Evolutionary conservation across 1,140 invertebrate genomes (phyloP), one percentile per base, ranked within the genome.

Genomic region (Trypoxylus dichotomus): DNA sequence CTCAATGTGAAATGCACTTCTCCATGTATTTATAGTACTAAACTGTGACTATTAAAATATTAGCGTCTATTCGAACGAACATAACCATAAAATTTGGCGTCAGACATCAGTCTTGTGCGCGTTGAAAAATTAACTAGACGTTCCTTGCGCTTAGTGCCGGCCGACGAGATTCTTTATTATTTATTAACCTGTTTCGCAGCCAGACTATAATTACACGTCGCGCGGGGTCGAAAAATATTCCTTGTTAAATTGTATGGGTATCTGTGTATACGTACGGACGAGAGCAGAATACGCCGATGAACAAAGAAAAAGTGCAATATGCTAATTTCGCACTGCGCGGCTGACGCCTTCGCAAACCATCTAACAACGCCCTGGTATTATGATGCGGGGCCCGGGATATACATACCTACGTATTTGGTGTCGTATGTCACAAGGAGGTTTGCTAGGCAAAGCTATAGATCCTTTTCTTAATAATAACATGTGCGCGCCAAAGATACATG

Each of bases 361-460:
- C 71, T 73, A 37, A 37, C 71, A 73, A 73, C 71, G 71, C 32
- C 32, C 71, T 42, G 25, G 27, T 25, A 19, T 63, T 73, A 73
- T 73, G 27, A 73, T 32, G 71, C 29, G 11, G 29, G 71, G 15
- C n/a, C 37, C 11, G 71, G 7, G 71, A 63, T 47, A 47, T 47
- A 47, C n/a, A 47, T 42, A 73, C 71, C 71, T 73, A 73, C 71
- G 25, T 73, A 73, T 73, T 73, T 41, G 71, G 71, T 73, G 37
- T 41, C 19, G 71, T 73, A 73, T 73, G 27, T 73, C 29, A 73
- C 27, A 27, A 73, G 11, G 27, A 73, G 37, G 37, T 73, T 37
- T 19, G 29, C 10, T n/a, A 10, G 32, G 21, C 29, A 25, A 27
- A 6, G 37, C 3, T 0, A 24, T 13, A 21, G 3, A 29, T 68